Conservation (phyloP, 2,797 vertebrate genomes). For the Coluber constrictor region DNA sequence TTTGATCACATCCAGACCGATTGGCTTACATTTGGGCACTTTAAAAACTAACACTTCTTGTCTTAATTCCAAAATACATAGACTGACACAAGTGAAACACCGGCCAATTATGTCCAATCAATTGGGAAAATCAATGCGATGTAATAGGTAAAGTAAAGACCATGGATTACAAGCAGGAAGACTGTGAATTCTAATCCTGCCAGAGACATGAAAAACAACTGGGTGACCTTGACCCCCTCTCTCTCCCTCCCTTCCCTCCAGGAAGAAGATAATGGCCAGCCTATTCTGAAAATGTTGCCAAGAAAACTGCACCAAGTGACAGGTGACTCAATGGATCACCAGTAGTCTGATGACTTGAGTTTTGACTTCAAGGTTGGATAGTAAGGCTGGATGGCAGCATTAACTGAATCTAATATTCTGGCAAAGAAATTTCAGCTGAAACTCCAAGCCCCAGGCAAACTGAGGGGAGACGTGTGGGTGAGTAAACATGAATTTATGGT, state of each 20-base stretch:
- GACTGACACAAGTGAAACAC: background rate
- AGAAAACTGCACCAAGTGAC: background rate
- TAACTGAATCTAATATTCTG: background rate
- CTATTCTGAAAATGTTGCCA: background rate
- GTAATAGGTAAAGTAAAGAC: background rate
- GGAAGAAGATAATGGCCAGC: background rate
- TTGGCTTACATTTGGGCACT: background rate
- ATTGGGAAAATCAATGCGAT: background rate
- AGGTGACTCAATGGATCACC: background rate
- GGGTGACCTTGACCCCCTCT: background rate
- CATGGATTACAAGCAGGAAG: background rate
- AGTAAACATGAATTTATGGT: background rate
- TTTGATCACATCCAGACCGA: background rate
- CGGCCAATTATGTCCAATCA: background rate
- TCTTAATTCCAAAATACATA: constrained; percentile 11
- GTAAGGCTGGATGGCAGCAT: background rate
- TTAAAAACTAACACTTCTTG: background rate
- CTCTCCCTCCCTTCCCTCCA: background rate
- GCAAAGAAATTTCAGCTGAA: background rate
- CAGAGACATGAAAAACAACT: background rate
- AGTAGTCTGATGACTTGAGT: background rate
- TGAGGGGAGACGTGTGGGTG: background rate
- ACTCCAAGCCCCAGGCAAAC: background rate
- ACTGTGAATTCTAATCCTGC: background rate
- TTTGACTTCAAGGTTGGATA: background rate